Conservation (phyloP, 2,797 vertebrate species). For the Enteromius radiatus region DNA sequence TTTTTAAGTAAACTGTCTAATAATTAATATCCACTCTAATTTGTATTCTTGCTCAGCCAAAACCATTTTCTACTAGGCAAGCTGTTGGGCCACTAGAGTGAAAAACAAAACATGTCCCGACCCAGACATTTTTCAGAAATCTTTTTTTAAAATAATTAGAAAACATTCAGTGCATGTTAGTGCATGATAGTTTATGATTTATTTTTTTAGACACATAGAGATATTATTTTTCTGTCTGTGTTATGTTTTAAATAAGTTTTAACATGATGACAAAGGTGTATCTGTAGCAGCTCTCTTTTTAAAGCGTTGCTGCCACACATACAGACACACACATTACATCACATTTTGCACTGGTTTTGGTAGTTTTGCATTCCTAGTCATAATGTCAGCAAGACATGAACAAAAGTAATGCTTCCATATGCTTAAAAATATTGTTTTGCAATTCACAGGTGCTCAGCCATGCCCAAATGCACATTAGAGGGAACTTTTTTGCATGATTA, state of each 20-base stretch:
- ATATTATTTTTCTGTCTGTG: not conserved
- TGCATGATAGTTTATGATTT: not conserved
- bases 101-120: not conserved
- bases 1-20: not conserved
- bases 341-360: not conserved
- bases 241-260: not conserved
- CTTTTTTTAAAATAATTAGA: not conserved
- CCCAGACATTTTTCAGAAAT: not conserved
- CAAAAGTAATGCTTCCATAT: not conserved
- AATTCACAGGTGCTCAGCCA: not conserved
- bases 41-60: not conserved
- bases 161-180: not conserved
- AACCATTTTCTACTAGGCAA: not conserved
- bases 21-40: not conserved
- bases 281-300: not conserved
- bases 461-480: slow-evolving; percentile 2
- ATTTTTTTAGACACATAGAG: not conserved
- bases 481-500: not conserved
- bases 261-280: not conserved
- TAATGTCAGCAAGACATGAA: not conserved
- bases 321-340: too few species aligned
- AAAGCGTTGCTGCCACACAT: not conserved
- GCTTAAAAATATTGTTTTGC: not conserved
- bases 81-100: not conserved
- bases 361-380: not conserved